phyloP scores from a whole-genome alignment of 2,797 vertebrate genomes.

The Scolopax rusticola region DNA sequence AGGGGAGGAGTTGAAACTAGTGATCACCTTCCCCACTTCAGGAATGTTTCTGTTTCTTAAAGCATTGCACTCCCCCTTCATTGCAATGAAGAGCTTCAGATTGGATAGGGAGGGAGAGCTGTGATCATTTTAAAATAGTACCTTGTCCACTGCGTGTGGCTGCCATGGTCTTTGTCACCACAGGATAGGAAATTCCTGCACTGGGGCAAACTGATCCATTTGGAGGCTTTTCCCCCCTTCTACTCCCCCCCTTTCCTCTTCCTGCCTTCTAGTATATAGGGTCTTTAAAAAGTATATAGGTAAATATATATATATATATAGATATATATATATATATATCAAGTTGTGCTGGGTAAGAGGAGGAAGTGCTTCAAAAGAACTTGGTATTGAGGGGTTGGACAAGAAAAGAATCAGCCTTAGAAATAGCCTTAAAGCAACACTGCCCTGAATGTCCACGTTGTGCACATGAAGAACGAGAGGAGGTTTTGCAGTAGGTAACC shows the following conservation, averaged over 20 bases:
- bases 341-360: constrained; percentile 34
- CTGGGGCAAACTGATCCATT: constrained; percentile 31
- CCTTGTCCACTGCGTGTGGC: background rate
- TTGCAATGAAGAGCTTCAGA: background rate
- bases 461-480: constrained; percentile 12
- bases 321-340: constrained; percentile 12
- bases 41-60: constrained; percentile 17
- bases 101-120: background rate
- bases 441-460: constrained; percentile 72
- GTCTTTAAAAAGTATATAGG: constrained; percentile 60
- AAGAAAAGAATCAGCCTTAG: constrained; percentile 67
- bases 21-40: background rate
- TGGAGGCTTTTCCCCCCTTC: background rate
- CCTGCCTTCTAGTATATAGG: constrained; percentile 37
- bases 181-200: constrained; percentile 3
- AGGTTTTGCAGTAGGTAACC: constrained; percentile 22
- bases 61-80: background rate
- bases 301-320: constrained; percentile 19
- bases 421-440: constrained; percentile 77
- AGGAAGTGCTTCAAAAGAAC: constrained; percentile 40
- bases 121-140: background rate
- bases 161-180: background rate
- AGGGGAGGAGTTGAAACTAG: constrained; percentile 27
- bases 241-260: background rate
- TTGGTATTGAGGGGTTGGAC: background rate